Conservation (phyloP, 2,888 invertebrate genomes). For the Lasioglossum leucozonium region DNA sequence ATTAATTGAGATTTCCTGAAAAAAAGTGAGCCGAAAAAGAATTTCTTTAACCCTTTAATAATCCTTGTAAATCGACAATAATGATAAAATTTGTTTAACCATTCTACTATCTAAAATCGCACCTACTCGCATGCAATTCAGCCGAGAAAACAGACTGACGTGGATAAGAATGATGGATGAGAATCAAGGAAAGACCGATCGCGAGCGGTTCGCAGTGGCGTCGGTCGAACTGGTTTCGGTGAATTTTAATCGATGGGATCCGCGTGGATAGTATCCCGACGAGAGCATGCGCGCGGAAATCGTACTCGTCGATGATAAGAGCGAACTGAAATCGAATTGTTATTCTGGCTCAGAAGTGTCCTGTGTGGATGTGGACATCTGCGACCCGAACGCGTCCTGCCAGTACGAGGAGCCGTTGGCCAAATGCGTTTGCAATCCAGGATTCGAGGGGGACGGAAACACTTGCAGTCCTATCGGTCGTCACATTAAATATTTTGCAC, state of each 20-base stretch:
- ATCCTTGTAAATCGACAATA: neutral
- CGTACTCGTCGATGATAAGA: neutral
- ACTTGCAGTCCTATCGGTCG: constrained; percentile 89
- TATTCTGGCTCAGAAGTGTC: constrained; percentile 84
- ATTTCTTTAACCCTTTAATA: neutral
- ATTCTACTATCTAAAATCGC: neutral
- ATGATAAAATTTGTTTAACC: neutral
- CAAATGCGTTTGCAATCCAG: constrained; percentile 92
- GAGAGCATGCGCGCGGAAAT: neutral
- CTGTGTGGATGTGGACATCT: constrained; percentile 87
- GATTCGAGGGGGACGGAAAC: constrained; percentile 93
- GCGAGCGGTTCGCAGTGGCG: neutral
- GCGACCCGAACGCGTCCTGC: constrained; percentile 91
- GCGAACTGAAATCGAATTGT: constrained; percentile 39
- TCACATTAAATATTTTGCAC: constrained; percentile 26
- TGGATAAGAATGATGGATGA: neutral
- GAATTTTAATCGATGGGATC: neutral
- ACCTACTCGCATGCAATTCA: neutral
- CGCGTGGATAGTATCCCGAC: neutral
- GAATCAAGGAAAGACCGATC: neutral
- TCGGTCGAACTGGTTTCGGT: neutral
- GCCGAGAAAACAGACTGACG: neutral
- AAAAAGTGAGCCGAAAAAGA: too few species aligned
- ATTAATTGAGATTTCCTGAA: too few species aligned
- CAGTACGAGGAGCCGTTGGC: constrained; percentile 88